Base-by-base conservation (phyloP, 2,113 vertebrate genomes). In the Ciconia maguari region DNA sequence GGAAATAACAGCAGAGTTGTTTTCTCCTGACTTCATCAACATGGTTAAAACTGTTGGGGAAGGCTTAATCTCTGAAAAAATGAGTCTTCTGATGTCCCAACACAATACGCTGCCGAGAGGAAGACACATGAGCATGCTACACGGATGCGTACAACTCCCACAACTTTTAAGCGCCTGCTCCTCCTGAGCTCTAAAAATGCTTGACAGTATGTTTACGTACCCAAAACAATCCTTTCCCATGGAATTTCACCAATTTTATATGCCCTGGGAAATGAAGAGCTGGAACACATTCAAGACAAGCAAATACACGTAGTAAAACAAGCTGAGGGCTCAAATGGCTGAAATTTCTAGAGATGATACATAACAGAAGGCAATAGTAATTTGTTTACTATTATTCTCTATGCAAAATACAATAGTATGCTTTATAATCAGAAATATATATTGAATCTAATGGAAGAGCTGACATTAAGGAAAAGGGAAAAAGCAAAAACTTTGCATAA, bases 241-340 rank as follows among this genome's bases (percentile, higher is more conserved):
- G 98, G 97, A 98, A 98, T 98, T 97, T 97, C 97, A 98, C 94
- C 97, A 96, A 88, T 97, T 96, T 95, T 96, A 75, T 86, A 78
- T 97, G 94, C 95, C 97, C 94, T 98, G 97, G 96, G 98, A 98
- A 98, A 98, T 89, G 65, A 96, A 97, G 88, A 95, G 55, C 96
- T 98, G 98, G 97, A 98, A 95, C 66, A 77, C 61, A 44, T 97
- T 98, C 98, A 98, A 97, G 48, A 97, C 96, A 98, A 98, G 98
- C 97, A 98, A 98, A 97, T 90, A 75, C 90, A 88, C 6, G 32
- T 17, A 96, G 75, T 92, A 92, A 93, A 97, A 96, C 52, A 96
- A 97, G 87, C 93, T 92, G 89, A 96, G 84, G 54, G 81, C 64
- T 97, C 84, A 88, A 94, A 68, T n/a, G 68, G 70, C 81, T 89